These are phyloP conservation scores for Geodia barretti DNA, from an alignment of 37 sponge, comb jelly and placozoan genomes.

Conservation along the genomic window DNA sequence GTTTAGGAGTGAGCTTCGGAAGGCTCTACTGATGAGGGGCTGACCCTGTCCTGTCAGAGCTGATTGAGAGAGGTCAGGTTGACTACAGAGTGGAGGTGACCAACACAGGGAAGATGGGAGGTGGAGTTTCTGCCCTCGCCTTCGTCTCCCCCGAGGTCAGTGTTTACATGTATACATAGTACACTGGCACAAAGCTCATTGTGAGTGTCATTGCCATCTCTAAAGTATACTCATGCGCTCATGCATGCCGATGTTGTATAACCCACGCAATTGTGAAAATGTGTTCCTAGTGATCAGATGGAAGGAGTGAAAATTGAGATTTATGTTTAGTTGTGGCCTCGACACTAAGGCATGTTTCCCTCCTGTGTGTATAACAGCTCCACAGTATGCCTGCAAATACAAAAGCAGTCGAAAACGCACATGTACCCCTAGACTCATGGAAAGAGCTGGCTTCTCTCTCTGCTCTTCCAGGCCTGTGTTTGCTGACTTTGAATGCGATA, in stretches of 20 bases:
- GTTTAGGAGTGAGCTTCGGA: background rate
- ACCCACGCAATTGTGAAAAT: background rate
- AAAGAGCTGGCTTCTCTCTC: too few species aligned
- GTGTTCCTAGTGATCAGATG: too few species aligned
- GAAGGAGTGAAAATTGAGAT: too few species aligned
- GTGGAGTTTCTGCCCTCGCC: conserved; percentile 63
- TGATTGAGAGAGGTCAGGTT: conserved; percentile 6
- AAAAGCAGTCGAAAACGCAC: too few species aligned
- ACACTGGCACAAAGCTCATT: too few species aligned
- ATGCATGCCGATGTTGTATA: background rate
- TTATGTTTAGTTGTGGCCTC: too few species aligned
- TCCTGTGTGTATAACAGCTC: too few species aligned
- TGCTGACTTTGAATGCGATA: background rate
- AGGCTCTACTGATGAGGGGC: background rate
- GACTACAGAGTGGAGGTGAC: conserved; percentile 69
- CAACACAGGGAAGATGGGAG: conserved; percentile 65
- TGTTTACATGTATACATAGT: too few species aligned
- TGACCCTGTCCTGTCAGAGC: background rate
- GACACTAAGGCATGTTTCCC: too few species aligned
- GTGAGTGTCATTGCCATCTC: background rate
- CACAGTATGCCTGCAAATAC: too few species aligned
- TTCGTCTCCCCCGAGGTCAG: conserved; percentile 56
- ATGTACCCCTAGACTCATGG: too few species aligned
- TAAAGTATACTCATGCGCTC: background rate
- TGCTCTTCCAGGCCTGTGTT: background rate